Percentiles rank a stretch among this genome's conserved stretches.
phyloP scores from a whole-genome alignment of 2,888 invertebrate species.

The Bombylius discolor region DNA sequence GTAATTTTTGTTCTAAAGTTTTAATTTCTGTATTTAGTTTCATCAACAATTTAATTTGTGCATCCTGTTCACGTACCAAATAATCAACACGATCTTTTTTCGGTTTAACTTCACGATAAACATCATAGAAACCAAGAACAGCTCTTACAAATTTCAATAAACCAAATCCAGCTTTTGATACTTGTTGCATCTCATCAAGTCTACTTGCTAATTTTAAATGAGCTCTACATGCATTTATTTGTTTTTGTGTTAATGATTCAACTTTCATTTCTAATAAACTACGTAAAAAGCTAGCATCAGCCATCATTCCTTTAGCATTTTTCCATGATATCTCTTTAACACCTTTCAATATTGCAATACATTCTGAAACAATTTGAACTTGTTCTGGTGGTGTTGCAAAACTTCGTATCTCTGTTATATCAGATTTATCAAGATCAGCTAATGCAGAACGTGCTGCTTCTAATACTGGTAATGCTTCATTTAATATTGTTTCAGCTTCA shows the following conservation, averaged over 20 bases:
- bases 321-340: conserved; percentile 82
- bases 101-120: conserved; percentile 72
- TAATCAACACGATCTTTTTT: conserved; percentile 71
- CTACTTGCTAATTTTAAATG: conserved; percentile 61
- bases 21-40: conserved; percentile 63
- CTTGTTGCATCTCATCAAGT: conserved; percentile 68
- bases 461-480: conserved; percentile 71
- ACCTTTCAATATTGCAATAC: conserved; percentile 73
- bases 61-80: conserved; percentile 57
- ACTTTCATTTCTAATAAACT: conserved; percentile 77
- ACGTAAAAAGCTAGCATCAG: conserved; percentile 71
- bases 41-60: conserved; percentile 46
- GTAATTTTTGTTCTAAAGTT: conserved; percentile 55
- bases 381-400: conserved; percentile 85
- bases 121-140: conserved; percentile 78
- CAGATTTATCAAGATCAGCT: conserved; percentile 71
- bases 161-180: conserved; percentile 78
- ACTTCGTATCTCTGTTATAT: conserved; percentile 84
- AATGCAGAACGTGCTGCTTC: conserved; percentile 69
- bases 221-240: conserved; percentile 54
- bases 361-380: conserved; percentile 81
- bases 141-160: conserved; percentile 74
- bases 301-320: conserved; percentile 83
- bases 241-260: conserved; percentile 56
- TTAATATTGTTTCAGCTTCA: conserved; percentile 69